phyloP scores from a whole-genome alignment of 1,140 invertebrate species.

The Drosophila bocqueti region DNA sequence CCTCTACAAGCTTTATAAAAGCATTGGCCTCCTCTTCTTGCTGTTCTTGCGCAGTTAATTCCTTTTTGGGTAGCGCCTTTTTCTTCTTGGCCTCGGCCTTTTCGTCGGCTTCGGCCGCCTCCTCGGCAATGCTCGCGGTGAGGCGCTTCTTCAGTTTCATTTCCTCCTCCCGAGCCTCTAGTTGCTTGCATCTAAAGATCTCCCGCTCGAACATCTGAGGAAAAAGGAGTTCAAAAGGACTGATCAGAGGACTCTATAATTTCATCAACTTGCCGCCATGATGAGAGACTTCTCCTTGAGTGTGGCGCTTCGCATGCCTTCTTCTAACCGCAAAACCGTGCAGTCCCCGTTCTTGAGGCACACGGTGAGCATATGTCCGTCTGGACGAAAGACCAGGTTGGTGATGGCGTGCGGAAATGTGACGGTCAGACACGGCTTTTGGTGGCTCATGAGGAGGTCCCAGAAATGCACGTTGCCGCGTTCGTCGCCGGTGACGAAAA shows the following conservation, averaged over 20 bases:
- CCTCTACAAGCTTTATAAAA: conserved; percentile 22
- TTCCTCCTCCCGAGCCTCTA: conserved; percentile 93
- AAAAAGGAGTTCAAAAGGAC: too few species aligned
- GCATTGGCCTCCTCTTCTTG: conserved; percentile 13
- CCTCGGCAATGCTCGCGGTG: conserved; percentile 43
- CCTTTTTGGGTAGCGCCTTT: conserved; percentile 8
- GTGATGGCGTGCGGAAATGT: conserved; percentile 86
- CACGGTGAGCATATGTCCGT: conserved; percentile 90
- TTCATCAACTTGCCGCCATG: conserved; percentile 85
- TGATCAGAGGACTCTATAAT: not conserved
- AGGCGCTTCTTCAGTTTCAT: conserved; percentile 86
- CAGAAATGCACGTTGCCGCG: conserved; percentile 94
- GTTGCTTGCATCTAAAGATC: conserved; percentile 93
- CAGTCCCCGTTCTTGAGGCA: conserved; percentile 91
- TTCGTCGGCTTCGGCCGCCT: conserved; percentile 10
- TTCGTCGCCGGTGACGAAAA: conserved; percentile 92
- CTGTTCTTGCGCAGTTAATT: not conserved
- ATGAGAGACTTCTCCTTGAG: conserved; percentile 92
- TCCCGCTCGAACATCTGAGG: conserved; percentile 93
- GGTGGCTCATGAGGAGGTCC: conserved; percentile 94
- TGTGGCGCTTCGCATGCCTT: conserved; percentile 89
- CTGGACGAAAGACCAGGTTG: conserved; percentile 85
- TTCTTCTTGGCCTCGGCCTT: conserved; percentile 25
- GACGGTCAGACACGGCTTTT: conserved; percentile 88
- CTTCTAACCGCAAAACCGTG: conserved; percentile 92